Percentiles rank a stretch among this genome's conserved stretches.
Evolutionary conservation across 2,888 invertebrate genomes (phyloP).

Genomic region (Drosophila lutescens): DNA sequence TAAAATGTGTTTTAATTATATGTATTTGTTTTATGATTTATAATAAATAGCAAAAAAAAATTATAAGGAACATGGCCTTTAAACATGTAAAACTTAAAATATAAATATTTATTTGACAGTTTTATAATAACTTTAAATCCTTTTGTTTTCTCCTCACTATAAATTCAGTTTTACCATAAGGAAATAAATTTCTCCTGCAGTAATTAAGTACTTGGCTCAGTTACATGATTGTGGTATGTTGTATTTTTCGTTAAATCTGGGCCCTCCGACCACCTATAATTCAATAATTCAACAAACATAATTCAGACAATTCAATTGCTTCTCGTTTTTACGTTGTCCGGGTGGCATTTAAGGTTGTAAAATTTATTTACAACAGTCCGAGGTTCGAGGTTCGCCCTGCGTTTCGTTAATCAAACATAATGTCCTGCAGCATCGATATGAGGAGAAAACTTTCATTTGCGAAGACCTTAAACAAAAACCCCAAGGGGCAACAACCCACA

Average conservation of each 20-base stretch:
- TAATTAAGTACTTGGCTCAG: constrained; percentile 23
- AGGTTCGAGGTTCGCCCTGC: constrained; percentile 7
- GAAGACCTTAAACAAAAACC: constrained; percentile 44
- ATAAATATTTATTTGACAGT: not conserved
- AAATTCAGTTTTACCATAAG: not conserved
- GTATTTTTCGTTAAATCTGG: not conserved
- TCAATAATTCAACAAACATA: constrained; percentile 39
- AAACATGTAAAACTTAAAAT: not conserved
- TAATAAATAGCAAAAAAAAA: too few relatives aligned
- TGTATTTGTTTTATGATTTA: too few relatives aligned
- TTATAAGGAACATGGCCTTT: too few relatives aligned
- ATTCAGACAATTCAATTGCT: constrained; percentile 46
- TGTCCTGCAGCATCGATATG: constrained; percentile 28
- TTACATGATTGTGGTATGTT: constrained; percentile 2
- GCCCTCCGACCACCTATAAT: constrained; percentile 39
- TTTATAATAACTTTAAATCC: not conserved
- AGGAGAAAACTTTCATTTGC: constrained; percentile 65
- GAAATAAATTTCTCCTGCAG: constrained; percentile 19
- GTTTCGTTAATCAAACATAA: constrained; percentile 48
- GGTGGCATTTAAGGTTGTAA: constrained; percentile 56
- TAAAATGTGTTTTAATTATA: too few relatives aligned
- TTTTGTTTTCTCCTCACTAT: not conserved
- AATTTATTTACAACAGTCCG: constrained; percentile 55
- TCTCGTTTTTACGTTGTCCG: constrained; percentile 39
- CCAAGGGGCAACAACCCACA: constrained; percentile 68